phyloP scores from a whole-genome alignment of 2,113 vertebrate species.

The Alethe castanea region DNA sequence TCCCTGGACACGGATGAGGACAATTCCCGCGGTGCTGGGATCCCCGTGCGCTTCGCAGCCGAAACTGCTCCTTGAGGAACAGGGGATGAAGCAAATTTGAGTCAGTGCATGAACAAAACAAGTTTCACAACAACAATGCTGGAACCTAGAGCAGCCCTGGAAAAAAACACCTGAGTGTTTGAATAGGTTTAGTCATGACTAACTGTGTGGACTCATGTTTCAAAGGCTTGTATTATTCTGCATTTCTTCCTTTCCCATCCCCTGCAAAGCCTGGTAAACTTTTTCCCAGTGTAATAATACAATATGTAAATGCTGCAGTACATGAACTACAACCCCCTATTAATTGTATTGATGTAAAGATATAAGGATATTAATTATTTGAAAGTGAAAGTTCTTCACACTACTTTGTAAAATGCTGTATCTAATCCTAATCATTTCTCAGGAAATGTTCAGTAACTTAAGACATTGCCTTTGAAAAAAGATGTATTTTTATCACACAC shows the following conservation, averaged over 20 bases:
- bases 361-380: neutral
- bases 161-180: neutral
- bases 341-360: neutral
- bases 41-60: constrained; percentile 86
- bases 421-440: neutral
- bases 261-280: neutral
- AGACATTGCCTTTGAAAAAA: neutral
- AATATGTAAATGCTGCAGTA: neutral
- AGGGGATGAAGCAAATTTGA: neutral
- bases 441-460: neutral
- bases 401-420: neutral
- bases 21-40: constrained; percentile 88
- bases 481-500: neutral
- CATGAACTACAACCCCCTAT: neutral
- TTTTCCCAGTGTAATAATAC: neutral
- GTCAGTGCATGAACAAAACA: neutral
- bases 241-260: neutral
- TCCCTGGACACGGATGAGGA: constrained; percentile 79
- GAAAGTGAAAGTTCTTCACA: neutral
- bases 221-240: neutral
- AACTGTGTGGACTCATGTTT: constrained; percentile 7
- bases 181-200: constrained; percentile 43
- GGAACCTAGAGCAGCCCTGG: neutral
- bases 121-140: neutral
- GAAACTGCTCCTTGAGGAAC: constrained; percentile 72